Evolutionary conservation across 2,113 vertebrate genomes (phyloP), one percentile per base, ranked within the genome.

Genomic region (Cololabis saira): DNA sequence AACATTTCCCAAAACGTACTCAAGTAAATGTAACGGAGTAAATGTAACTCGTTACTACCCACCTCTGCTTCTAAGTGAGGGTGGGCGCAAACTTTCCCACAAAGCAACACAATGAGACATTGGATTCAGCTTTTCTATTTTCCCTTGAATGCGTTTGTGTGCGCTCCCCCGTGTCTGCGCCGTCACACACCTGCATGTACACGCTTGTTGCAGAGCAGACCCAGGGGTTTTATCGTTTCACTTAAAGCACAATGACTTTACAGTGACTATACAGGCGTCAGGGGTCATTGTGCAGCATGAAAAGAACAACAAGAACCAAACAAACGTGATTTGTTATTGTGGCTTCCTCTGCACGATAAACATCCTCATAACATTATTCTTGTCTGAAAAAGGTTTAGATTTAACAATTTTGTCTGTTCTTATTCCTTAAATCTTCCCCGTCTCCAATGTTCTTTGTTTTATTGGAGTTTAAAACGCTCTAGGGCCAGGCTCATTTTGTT

Each of bases 211-310:
- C 71, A 76, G 73, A 85, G 82, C 70, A 62, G 71, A 71, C 74
- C 80, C 89, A 88, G 86, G 82, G 89, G 87, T 81, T 76, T 74
- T 75, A 74, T 54, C 18, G 59, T 83, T 84, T 87, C 78, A 58
- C 69, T 58, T 67, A 78, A 73, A 81, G 77, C 67, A 64, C 59
- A 82, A 62, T 49, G 40, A 44, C 68, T 86, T 87, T 78, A 81
- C 79, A 69, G 66, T 54, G 67, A 62, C 56, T 62, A 61, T 67
- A 43, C 82, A 86, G 77, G 80, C 85, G 79, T 77, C 77, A 78
- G 52, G 59, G 62, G 75, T 81, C 58, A 70, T 43, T 66, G 68
- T 10, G 42, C 55, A 42, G 14, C 74, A 75, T 58, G 43, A 69
- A 58, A 74, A 55, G 56, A 86, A 63, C 78, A 76, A 58, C 21